Evolutionary conservation across 1,140 invertebrate genomes (phyloP), one percentile per base, ranked within the genome.

Genomic region (Chymomyza costata): DNA sequence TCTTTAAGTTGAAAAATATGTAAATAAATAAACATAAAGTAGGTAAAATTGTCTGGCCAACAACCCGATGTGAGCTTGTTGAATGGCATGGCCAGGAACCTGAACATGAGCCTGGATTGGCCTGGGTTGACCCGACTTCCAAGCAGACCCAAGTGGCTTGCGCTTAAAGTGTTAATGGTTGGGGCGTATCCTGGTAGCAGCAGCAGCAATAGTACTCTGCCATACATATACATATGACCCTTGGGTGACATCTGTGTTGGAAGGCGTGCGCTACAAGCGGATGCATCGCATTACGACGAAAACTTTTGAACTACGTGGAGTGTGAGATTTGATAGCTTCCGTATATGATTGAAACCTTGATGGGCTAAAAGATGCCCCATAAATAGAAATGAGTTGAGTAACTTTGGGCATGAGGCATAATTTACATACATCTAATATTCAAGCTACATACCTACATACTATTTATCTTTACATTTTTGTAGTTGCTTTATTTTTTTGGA

Each of bases 21-120:
- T 71, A 78, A 78, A 78, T 78, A 78, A 78, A 78, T 66, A 70
- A 71, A 55, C 58, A 78, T 78, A 78, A 78, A 78, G 71, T 78
- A 78, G 71, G 71, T 78, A 78, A 78, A 78, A 78, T 78, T 78
- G 71, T 78, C 71, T 78, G 71, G 71, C 71, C 71, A 76, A 76
- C 67, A 76, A 76, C 71, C 71, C 71, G 57, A 56, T n/a, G 65
- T 40, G 52, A 39, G 46, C 58, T 46, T 56, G n/a, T n/a, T n/a
- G 46, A 61, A 53, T 61, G 53, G 52, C 46, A 40, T 40, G 51
- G 52, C 21, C 45, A n/a, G 25, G 47, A 47, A n/a, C n/a, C 30
- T 66, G 35, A 30, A 17, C 28, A n/a, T 16, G 52, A 32, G 39
- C 6, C 14, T 38, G 16, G 37, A 10, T 16, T 37, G 21, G 28